phyloP scores from a whole-genome alignment of 2,888 invertebrate species.

The Lobophora halterata region DNA sequence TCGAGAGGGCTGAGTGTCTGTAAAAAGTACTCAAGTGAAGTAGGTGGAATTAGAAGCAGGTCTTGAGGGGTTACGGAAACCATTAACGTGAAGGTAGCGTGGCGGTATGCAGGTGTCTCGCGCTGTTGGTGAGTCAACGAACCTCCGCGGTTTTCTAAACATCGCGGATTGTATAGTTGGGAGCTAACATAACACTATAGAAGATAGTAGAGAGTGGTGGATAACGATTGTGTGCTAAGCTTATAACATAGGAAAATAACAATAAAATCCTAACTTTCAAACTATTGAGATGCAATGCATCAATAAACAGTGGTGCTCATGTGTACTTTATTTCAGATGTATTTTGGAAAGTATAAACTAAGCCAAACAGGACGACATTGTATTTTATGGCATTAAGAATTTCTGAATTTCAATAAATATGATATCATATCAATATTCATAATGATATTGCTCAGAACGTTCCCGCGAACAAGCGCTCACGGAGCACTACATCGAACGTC shows the following conservation, averaged over 20 bases:
- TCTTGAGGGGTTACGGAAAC: slow-evolving; percentile 50
- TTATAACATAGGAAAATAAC: no score
- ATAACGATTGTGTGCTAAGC: no score
- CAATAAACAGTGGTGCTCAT: no score
- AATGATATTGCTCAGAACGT: neutral
- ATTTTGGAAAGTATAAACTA: no score
- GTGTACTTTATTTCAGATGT: no score
- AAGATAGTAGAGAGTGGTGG: no score
- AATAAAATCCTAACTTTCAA: no score
- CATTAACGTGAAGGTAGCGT: slow-evolving; percentile 47
- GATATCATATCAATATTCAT: neutral
- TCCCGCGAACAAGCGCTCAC: neutral
- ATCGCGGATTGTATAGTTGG: slow-evolving; percentile 13
- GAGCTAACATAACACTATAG: no score
- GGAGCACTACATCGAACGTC: slow-evolving; percentile 20
- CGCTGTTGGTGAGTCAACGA: slow-evolving; percentile 42
- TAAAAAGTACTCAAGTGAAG: slow-evolving; percentile 63
- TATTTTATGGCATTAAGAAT: no score
- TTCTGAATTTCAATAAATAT: no score
- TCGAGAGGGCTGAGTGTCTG: slow-evolving; percentile 62
- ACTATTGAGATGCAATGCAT: no score
- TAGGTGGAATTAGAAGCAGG: slow-evolving; percentile 61
- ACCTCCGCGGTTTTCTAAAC: slow-evolving; percentile 28
- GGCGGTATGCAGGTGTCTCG: slow-evolving; percentile 46
- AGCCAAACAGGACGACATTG: no score